phyloP scores from a whole-genome alignment of 1,140 invertebrate genomes.

The Tigriopus japonicus region DNA sequence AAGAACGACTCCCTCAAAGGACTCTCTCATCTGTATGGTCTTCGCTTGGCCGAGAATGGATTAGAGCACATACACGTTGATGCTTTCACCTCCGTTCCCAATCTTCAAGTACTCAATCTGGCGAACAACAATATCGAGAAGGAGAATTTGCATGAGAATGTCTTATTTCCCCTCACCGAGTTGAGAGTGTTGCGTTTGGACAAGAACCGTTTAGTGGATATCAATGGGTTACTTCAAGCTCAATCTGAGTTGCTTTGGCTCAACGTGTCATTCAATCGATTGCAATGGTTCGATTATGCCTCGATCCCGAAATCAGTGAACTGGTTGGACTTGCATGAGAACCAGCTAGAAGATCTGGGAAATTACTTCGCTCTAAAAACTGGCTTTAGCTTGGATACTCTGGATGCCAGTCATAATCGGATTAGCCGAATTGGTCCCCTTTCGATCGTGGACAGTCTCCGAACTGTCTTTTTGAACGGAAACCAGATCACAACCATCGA shows the following conservation, averaged over 20 bases:
- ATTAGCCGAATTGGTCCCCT: conserved; percentile 39
- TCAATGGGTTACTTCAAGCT: conserved; percentile 61
- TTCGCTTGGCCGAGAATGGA: conserved; percentile 67
- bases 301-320: conserved; percentile 57
- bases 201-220: conserved; percentile 60
- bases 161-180: conserved; percentile 54
- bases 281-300: conserved; percentile 75
- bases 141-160: conserved; percentile 41
- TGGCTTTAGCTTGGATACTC: conserved; percentile 46
- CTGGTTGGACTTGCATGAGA: conserved; percentile 76
- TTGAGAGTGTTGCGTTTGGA: conserved; percentile 68
- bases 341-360: conserved; percentile 57
- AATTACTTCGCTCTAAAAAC: conserved; percentile 59
- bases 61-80: conserved; percentile 62
- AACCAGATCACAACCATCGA: conserved; percentile 51
- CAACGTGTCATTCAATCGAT: conserved; percentile 73
- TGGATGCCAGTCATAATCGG: conserved; percentile 64
- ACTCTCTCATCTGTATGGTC: conserved; percentile 52
- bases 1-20: conserved; percentile 59
- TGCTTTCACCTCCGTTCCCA: conserved; percentile 55
- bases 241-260: conserved; percentile 63
- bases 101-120: conserved; percentile 66
- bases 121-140: conserved; percentile 56
- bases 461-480: conserved; percentile 57
- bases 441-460: conserved; percentile 52